Percentiles rank a stretch among this genome's conserved stretches.
Evolutionary conservation across 2,888 invertebrate species (phyloP).

Genomic region (Megamerina dolium): DNA sequence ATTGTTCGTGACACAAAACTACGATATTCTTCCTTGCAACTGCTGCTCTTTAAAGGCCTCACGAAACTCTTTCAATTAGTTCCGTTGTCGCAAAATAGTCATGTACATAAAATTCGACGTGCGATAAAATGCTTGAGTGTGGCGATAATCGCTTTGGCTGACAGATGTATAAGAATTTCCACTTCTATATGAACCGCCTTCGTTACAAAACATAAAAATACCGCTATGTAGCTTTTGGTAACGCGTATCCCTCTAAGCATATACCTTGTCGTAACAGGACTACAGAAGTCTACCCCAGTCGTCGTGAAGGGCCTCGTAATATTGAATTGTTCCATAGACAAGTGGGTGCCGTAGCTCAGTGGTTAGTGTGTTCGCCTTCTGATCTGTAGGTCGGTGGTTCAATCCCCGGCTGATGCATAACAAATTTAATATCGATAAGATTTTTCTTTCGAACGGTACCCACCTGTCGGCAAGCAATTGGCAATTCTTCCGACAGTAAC

Average conservation of each 20-base stretch:
- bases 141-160: conserved; percentile 1
- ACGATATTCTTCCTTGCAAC: conserved; percentile 11
- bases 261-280: not conserved
- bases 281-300: conserved; percentile 7
- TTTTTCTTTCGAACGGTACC: too few species aligned
- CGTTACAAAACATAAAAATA: conserved; percentile 2
- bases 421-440: too few species aligned
- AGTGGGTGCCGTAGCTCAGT: too few species aligned
- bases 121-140: conserved; percentile 2
- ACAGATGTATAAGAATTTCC: too few species aligned
- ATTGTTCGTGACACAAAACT: too few species aligned
- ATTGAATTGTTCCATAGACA: conserved; percentile 7
- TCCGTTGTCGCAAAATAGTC: conserved; percentile 2
- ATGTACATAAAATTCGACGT: not conserved
- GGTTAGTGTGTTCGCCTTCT: too few species aligned
- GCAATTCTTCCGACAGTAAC: too few species aligned
- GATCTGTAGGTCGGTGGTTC: too few species aligned
- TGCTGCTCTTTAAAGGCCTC: conserved; percentile 2
- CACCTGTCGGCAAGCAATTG: too few species aligned
- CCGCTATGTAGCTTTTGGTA: conserved; percentile 1
- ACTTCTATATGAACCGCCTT: conserved; percentile 3
- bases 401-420: too few species aligned
- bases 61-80: conserved; percentile 6
- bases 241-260: not conserved
- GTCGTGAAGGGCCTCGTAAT: conserved; percentile 7